Evolutionary conservation across 2,113 vertebrate genomes (phyloP), one percentile per base, ranked within the genome.

Genomic region (Engraulis encrasicolus): DNA sequence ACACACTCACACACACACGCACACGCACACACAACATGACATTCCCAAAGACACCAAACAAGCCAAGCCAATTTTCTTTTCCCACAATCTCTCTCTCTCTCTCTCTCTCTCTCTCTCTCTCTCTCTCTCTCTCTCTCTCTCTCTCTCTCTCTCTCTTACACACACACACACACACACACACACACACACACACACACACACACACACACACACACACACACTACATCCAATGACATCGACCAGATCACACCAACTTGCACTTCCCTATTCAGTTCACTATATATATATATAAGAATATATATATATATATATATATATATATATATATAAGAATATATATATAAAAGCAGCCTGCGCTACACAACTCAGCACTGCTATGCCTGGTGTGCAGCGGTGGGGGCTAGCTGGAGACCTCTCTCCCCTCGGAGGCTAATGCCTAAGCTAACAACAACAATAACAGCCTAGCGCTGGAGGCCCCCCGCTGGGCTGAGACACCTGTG

Each of bases 401-500:
- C 38, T 50, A n/a, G 50, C 31, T 52, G 34, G 49, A 17, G 58
- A 48, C 17, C 4, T 31, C 11, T 1, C 66, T 34, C 2, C 27
- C 31, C 66, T 74, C 38, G 78, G n/a, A 40, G 82, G 61, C 36
- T 48, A 74, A 78, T 81, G 34, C 78, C 52, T 81, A 80, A 78
- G 80, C 52, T 87, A 38, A 74, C 45, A 52, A 74, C 78, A 45
- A 6, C 45, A 23, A 79, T 38, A 79, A 14, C 61, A 71, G 14
- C 27, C 31, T n/a, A 66, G 27, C 61, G 34, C 61, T 11, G 23
- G 14, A 58, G 36, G 85, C 81, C 31, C 81, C 31, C 31, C 50
- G 81, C 82, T 58, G 78, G 82, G 37, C 79, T 86, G 3, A 52
- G 40, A 54, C 85, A 86, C 79, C 82, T 84, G 82, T 86, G 82